A percentile compares a stretch with the other conserved stretches of the same genome.
Evolutionary conservation across 64 coral and sea anemone species (phyloP).

Genomic region (Pocillopora verrucosa): DNA sequence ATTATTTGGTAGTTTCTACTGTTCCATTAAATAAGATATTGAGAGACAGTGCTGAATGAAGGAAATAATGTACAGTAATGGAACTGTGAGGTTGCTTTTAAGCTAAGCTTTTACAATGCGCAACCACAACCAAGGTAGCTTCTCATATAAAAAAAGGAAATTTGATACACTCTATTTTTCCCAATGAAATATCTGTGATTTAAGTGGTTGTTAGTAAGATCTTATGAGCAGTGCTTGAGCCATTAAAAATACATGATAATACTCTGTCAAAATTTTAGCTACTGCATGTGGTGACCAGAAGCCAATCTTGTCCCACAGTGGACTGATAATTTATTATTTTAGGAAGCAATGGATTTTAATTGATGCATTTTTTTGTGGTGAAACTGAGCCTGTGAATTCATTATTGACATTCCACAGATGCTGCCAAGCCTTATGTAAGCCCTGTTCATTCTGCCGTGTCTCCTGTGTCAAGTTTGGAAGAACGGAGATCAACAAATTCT

Average conservation of each 20-base stretch:
- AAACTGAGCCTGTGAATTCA: slow-evolving; percentile 16
- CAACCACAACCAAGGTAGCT: neutral
- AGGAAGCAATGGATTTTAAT: neutral
- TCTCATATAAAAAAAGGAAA: neutral
- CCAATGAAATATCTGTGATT: neutral
- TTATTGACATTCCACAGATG: slow-evolving; percentile 64
- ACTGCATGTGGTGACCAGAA: neutral
- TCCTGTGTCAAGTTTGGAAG: slow-evolving; percentile 72
- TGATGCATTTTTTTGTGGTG: slow-evolving; percentile 13
- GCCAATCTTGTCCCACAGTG: neutral
- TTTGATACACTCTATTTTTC: slow-evolving; percentile 15
- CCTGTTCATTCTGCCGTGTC: slow-evolving; percentile 39
- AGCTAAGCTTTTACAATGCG: neutral
- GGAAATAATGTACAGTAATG: too few species aligned
- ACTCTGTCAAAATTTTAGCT: neutral
- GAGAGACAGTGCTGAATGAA: too few species aligned
- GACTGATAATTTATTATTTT: neutral
- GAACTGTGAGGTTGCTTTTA: neutral
- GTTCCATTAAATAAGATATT: neutral
- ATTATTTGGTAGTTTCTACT: neutral
- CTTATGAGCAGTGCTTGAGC: neutral
- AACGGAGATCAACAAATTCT: slow-evolving; percentile 58
- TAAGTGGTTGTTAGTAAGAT: neutral
- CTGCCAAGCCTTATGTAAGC: slow-evolving; percentile 65
- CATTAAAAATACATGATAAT: neutral